Evolutionary conservation across 1,140 invertebrate genomes (phyloP).

Genomic region (Choristoneura fumiferana): DNA sequence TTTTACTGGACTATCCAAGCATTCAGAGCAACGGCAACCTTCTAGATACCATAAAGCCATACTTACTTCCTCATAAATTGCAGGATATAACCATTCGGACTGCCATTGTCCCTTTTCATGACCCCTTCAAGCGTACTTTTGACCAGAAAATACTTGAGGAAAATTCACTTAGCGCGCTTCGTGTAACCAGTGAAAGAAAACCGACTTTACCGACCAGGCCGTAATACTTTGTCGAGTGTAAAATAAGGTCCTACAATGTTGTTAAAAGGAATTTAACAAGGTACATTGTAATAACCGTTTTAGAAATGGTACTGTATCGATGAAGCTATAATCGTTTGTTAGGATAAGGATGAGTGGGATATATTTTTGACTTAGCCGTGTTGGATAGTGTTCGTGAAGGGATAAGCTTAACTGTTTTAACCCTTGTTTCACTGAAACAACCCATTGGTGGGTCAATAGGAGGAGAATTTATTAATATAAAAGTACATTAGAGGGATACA

Average conservation of each 20-base stretch:
- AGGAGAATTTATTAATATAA: too few species aligned
- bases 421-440: too few species aligned
- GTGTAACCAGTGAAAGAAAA: not conserved
- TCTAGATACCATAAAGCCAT: constrained; percentile 44
- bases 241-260: not conserved
- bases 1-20: not conserved
- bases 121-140: constrained; percentile 40
- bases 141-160: constrained; percentile 32
- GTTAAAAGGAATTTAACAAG: constrained; percentile 8
- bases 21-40: constrained; percentile 7
- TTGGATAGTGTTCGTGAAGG: too few species aligned
- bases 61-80: constrained; percentile 46
- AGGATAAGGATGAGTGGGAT: not conserved
- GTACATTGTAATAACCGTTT: constrained; percentile 8
- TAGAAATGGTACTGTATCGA: constrained; percentile 1
- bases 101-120: constrained; percentile 32
- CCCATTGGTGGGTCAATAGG: too few species aligned
- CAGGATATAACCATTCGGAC: constrained; percentile 45
- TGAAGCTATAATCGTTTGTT: not conserved
- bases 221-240: not conserved
- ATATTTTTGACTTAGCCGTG: too few species aligned
- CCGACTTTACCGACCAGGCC: not conserved
- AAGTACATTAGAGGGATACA: too few species aligned
- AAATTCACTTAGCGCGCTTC: not conserved
- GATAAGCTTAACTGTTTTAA: too few species aligned